Evolutionary conservation across 1,140 invertebrate genomes (phyloP), one percentile per base, ranked within the genome.

Genomic region (Zaprionus inermis): DNA sequence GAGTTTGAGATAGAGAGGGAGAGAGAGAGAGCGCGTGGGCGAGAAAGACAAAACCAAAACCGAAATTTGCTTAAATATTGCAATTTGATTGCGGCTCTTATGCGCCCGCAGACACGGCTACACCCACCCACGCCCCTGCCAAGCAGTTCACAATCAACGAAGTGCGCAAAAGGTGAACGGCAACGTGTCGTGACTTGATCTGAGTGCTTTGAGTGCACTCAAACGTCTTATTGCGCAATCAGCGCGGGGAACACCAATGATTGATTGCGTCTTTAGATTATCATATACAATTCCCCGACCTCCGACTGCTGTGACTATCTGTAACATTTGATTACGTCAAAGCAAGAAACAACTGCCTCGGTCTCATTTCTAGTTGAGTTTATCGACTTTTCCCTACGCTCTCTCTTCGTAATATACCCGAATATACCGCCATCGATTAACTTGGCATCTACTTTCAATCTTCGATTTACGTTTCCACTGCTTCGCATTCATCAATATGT

Each of bases 21-120:
- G 38, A 41, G n/a, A 16, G 38, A 16, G 7, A n/a, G 7, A 3
- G 34, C 12, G 12, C 6, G 6, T n/a, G 1, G 5, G 28, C n/a
- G 22, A 24, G 24, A 28, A 4, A 28, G 24, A 28, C 20, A 57
- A 14, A 49, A 63, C 36, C 57, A 69, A 32, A 18, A 11, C 24
- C n/a, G 38, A 71, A 63, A 36, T 75, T 41, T 51, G 54, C 54
- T 64, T 71, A 58, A 70, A 70, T 64, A 58, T 76, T 44, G 68
- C 55, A 52, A 24, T 46, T 75, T 52, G 41, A 69, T 56, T 69
- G 72, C 38, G 14, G 41, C 44, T 67, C 16, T 46, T 20, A 46
- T 46, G 41, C 16, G 41, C 41, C 41, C 30, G 22, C 61, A 28
- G 38, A n/a, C 14, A 14, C 36, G 6, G 5, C 28, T 16, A 1